phyloP scores from a whole-genome alignment of 2,797 vertebrate species.

The Argyrosomus regius region DNA sequence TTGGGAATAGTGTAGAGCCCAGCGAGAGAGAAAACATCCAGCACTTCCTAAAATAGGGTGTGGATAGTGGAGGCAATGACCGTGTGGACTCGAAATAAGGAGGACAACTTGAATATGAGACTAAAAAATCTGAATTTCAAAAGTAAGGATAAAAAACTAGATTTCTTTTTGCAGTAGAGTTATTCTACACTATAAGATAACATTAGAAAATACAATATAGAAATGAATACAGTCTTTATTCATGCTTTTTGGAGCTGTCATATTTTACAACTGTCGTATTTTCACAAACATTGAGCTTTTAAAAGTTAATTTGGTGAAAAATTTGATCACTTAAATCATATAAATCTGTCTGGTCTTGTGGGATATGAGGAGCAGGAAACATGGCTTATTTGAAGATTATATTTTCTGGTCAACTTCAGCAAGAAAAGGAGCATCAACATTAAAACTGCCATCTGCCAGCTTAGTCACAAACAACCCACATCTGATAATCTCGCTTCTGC shows the following conservation, averaged over 20 bases:
- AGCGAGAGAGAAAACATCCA: not conserved
- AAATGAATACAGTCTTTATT: not conserved
- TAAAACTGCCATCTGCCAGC: slow-evolving; percentile 65
- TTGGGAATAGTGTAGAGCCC: not conserved
- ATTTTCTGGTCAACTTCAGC: slow-evolving; percentile 60
- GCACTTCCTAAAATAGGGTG: not conserved
- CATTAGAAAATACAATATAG: not conserved
- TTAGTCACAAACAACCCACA: slow-evolving; percentile 43
- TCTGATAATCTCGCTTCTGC: slow-evolving; percentile 39
- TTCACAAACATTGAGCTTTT: not conserved
- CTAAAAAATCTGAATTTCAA: no score
- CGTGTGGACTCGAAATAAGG: not conserved
- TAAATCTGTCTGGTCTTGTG: not conserved
- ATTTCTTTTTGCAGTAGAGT: not conserved
- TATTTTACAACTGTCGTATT: not conserved
- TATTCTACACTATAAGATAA: not conserved
- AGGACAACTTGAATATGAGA: not conserved
- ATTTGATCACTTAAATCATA: not conserved
- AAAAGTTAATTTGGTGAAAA: not conserved
- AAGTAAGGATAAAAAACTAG: no score
- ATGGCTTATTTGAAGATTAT: slow-evolving; percentile 48
- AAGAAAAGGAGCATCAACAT: slow-evolving; percentile 49
- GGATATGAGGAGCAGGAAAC: slow-evolving; percentile 20
- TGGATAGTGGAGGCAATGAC: not conserved
- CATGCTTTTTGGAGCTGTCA: not conserved